Conservation (phyloP, 2,113 vertebrate genomes). For the Hystrix brachyura region DNA sequence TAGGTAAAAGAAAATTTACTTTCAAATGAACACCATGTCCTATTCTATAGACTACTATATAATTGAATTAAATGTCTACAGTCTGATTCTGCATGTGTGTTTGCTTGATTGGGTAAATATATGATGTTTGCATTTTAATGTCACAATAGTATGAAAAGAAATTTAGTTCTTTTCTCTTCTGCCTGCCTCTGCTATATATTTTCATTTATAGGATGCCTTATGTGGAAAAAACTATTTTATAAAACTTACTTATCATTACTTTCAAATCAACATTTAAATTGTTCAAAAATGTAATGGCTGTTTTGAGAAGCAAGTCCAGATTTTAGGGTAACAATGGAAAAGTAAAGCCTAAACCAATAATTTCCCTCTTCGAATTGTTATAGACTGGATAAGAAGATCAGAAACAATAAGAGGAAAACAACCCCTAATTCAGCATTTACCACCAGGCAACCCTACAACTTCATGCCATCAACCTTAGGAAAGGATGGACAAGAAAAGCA, state of each 20-base stretch:
- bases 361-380: background rate
- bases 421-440: background rate
- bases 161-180: constrained; percentile 38
- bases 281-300: background rate
- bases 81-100: background rate
- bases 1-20: constrained; percentile 43
- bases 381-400: constrained; percentile 52
- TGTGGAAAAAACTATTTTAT: constrained; percentile 42
- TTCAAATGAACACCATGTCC: constrained; percentile 15
- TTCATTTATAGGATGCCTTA: background rate
- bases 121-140: constrained; percentile 17
- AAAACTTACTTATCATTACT: background rate
- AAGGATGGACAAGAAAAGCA: background rate
- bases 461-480: background rate
- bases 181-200: background rate
- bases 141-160: constrained; percentile 56
- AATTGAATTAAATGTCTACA: constrained; percentile 28
- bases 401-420: background rate
- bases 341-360: constrained; percentile 25
- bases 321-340: constrained; percentile 40
- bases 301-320: constrained; percentile 45
- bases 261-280: constrained; percentile 46
- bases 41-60: constrained; percentile 18
- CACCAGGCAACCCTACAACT: background rate
- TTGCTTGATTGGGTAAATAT: constrained; percentile 48